Evolutionary conservation across 2,797 vertebrate genomes (phyloP).

Genomic region (Paedocypris micromegethes): DNA sequence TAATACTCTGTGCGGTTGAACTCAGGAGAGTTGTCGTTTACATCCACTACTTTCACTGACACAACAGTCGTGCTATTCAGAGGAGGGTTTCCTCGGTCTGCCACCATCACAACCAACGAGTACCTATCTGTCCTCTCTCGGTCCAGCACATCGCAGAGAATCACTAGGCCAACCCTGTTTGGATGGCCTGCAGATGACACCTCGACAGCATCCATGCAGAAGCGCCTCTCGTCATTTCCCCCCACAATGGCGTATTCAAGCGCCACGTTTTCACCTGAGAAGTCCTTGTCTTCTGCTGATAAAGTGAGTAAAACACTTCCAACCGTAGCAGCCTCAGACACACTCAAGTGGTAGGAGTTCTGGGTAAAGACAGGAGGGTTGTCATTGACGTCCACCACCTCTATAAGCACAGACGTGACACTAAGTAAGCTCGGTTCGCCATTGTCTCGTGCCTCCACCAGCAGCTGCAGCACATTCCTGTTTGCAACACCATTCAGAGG

Average conservation of each 20-base stretch:
- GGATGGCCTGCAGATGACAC: slow-evolving; percentile 56
- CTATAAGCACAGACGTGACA: slow-evolving; percentile 70
- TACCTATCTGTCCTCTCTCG: slow-evolving; percentile 72
- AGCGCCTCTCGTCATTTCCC: slow-evolving; percentile 74
- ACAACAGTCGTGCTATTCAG: slow-evolving; percentile 73
- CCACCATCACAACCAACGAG: slow-evolving; percentile 72
- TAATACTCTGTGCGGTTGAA: slow-evolving; percentile 75
- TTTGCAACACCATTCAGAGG: slow-evolving; percentile 62
- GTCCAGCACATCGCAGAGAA: slow-evolving; percentile 74
- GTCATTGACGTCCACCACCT: slow-evolving; percentile 75
- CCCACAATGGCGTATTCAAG: slow-evolving; percentile 74
- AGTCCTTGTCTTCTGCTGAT: slow-evolving; percentile 74
- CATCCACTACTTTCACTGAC: slow-evolving; percentile 77
- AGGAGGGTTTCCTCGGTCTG: slow-evolving; percentile 71
- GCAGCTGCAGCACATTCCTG: slow-evolving; percentile 65
- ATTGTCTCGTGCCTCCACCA: slow-evolving; percentile 80
- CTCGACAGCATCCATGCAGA: slow-evolving; percentile 71
- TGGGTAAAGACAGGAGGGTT: slow-evolving; percentile 74
- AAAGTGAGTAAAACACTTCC: slow-evolving; percentile 75
- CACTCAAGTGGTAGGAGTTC: slow-evolving; percentile 68
- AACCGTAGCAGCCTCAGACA: slow-evolving; percentile 68
- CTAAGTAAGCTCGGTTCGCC: slow-evolving; percentile 72
- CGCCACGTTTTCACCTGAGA: slow-evolving; percentile 67
- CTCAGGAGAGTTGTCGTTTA: slow-evolving; percentile 80
- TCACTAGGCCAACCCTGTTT: slow-evolving; percentile 62